Evolutionary conservation across 37 sponge, comb jelly and placozoan genomes (phyloP).

Genomic region (Axinella damicornis): DNA sequence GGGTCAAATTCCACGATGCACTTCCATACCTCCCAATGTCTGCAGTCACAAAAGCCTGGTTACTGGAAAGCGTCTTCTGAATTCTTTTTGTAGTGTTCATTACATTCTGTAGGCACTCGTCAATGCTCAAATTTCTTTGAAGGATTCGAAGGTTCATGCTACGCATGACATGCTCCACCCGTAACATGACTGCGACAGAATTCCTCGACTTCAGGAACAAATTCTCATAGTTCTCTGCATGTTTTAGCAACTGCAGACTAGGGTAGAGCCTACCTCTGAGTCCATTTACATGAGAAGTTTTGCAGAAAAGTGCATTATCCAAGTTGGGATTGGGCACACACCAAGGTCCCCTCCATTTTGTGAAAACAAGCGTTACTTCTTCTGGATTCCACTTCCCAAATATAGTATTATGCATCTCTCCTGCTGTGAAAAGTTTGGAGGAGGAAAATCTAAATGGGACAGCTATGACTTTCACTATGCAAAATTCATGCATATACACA

Average conservation of each 20-base stretch:
- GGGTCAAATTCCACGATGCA: not conserved
- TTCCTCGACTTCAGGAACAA: not conserved
- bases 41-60: not conserved
- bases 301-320: too few relatives aligned
- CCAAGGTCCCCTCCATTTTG: slow-evolving; percentile 19
- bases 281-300: too few relatives aligned
- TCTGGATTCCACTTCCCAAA: not conserved
- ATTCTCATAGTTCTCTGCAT: not conserved
- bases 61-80: not conserved
- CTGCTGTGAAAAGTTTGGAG: too few relatives aligned
- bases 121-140: not conserved
- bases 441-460: too few relatives aligned
- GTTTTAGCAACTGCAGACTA: too few relatives aligned
- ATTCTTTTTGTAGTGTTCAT: too few relatives aligned
- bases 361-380: slow-evolving; percentile 17
- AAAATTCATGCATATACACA: too few relatives aligned
- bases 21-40: slow-evolving; percentile 20
- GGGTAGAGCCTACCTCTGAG: too few relatives aligned
- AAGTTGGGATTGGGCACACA: not conserved
- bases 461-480: too few relatives aligned
- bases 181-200: slow-evolving; percentile 18
- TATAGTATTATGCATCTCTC: not conserved
- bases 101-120: not conserved
- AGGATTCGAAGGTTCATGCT: too few relatives aligned
- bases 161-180: slow-evolving; percentile 11